Percentiles rank a stretch among this genome's conserved stretches.
Evolutionary conservation across 2,888 invertebrate genomes (phyloP).

Genomic region (Deilephila elpenor): DNA sequence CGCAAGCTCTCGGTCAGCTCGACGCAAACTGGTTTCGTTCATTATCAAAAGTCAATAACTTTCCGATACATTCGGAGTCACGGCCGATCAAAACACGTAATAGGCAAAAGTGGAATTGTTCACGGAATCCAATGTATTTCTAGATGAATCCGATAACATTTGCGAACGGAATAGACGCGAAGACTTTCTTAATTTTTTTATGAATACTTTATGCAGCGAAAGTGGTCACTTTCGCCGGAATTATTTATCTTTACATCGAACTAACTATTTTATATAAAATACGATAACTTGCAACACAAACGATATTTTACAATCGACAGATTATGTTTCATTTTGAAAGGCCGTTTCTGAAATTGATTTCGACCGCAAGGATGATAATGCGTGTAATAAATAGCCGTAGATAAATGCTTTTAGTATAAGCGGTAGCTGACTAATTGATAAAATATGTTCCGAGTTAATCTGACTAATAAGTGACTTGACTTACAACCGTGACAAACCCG

Average conservation of each 20-base stretch:
- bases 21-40: constrained; percentile 79
- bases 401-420: constrained; percentile 31
- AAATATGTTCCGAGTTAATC: constrained; percentile 45
- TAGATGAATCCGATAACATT: constrained; percentile 50
- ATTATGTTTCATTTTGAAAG: constrained; percentile 6
- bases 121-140: constrained; percentile 36
- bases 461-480: constrained; percentile 45
- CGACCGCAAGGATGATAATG: background rate
- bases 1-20: constrained; percentile 78
- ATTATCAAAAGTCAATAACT: constrained; percentile 85
- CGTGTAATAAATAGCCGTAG: constrained; percentile 16
- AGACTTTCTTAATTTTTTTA: constrained; percentile 57
- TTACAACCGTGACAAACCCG: constrained; percentile 48
- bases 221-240: constrained; percentile 55
- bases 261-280: constrained; percentile 18
- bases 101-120: constrained; percentile 45
- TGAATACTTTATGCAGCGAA: constrained; percentile 36
- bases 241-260: constrained; percentile 20
- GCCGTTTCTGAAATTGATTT: background rate
- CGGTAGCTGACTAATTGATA: constrained; percentile 41
- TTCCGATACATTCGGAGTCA: constrained; percentile 82
- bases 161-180: constrained; percentile 48
- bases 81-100: constrained; percentile 73
- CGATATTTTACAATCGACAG: constrained; percentile 1
- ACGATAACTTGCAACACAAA: constrained; percentile 10